A percentile compares a stretch with the other conserved stretches of the same genome.
Conservation (phyloP, 2,797 vertebrate genomes). For the Notolepis coatsorum region DNA sequence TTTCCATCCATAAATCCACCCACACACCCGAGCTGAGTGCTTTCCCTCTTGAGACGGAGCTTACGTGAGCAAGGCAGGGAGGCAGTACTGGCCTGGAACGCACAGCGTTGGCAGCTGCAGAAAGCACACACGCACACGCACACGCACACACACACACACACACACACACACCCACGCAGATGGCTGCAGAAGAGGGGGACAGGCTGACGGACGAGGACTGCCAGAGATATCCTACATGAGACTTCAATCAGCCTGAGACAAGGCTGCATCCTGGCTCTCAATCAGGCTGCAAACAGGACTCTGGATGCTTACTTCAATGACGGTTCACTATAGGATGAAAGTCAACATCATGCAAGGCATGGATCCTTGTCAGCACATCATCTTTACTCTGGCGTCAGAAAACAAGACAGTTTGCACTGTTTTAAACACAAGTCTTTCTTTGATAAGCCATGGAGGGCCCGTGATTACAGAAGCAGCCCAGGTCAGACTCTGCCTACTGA, state of each 20-base stretch:
- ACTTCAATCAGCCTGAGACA: slow-evolving; percentile 61
- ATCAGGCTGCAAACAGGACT: slow-evolving; percentile 44
- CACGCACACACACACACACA: background rate
- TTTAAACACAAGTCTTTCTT: slow-evolving; percentile 52
- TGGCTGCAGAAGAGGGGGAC: slow-evolving; percentile 70
- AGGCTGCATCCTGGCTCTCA: slow-evolving; percentile 36
- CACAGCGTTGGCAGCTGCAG: slow-evolving; percentile 68
- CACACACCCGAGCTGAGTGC: slow-evolving; percentile 65
- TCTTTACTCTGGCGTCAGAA: slow-evolving; percentile 44
- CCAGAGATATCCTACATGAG: slow-evolving; percentile 72
- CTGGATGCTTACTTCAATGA: slow-evolving; percentile 20
- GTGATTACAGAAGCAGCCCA: slow-evolving; percentile 62
- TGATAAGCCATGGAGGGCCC: slow-evolving; percentile 57
- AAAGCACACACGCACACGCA: slow-evolving; percentile 53
- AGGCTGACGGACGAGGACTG: slow-evolving; percentile 71
- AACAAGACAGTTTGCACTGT: slow-evolving; percentile 39
- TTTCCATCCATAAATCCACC: slow-evolving; percentile 71
- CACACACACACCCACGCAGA: slow-evolving; percentile 57
- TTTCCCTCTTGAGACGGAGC: slow-evolving; percentile 74
- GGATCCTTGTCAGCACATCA: slow-evolving; percentile 37
- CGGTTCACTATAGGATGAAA: slow-evolving; percentile 45
- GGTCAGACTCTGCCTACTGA: slow-evolving; percentile 65
- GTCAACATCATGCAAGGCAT: slow-evolving; percentile 39
- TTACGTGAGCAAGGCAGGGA: slow-evolving; percentile 70
- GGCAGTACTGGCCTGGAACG: slow-evolving; percentile 68